phyloP scores from a whole-genome alignment of 2,797 vertebrate species.

The Enteromius thamalakanensis region DNA sequence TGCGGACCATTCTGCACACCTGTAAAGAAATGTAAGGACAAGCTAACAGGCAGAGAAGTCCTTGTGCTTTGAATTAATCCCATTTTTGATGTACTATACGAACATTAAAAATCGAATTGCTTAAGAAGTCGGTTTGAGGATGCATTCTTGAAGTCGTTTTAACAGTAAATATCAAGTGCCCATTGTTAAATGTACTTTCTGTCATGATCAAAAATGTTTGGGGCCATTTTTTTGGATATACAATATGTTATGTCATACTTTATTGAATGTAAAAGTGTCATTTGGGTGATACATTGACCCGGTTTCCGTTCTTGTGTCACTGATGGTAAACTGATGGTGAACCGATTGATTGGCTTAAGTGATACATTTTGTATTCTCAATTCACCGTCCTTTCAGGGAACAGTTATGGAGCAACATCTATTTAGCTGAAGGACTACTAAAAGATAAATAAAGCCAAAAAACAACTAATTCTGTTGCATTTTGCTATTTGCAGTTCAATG shows the following conservation, averaged over 20 bases:
- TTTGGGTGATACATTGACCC: not conserved
- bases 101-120: not conserved
- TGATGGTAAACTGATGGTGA: conserved; percentile 10
- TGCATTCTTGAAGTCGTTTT: not conserved
- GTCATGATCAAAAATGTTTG: not conserved
- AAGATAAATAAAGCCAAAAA: not conserved
- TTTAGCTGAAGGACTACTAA: not conserved
- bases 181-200: not conserved
- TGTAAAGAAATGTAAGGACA: conserved; percentile 45
- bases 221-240: not conserved
- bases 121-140: not conserved
- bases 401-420: not conserved
- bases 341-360: not conserved
- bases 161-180: not conserved
- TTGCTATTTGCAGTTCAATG: not conserved
- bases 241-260: not conserved
- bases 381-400: not conserved
- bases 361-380: not conserved
- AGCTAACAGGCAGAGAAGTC: not conserved
- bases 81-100: not conserved
- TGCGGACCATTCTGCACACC: conserved; percentile 44
- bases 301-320: not conserved
- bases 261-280: not conserved
- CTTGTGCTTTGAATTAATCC: not conserved
- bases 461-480: not conserved